Conservation (phyloP, 2,113 vertebrate species). For the Stomatorhinus ivindoensis region DNA sequence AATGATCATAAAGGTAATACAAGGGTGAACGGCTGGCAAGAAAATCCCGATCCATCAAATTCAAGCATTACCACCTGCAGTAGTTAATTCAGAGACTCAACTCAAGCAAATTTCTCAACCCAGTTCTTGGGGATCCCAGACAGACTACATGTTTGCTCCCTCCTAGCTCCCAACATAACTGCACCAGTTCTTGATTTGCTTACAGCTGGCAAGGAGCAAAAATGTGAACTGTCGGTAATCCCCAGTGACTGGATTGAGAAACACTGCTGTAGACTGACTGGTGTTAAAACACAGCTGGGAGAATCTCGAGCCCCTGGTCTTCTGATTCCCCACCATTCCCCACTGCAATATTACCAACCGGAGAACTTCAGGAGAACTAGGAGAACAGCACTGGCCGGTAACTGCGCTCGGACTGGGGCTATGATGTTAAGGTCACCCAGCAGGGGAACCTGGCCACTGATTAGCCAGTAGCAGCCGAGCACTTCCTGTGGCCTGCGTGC, state of each 20-base stretch:
- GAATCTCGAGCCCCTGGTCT: not conserved
- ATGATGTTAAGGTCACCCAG: not conserved
- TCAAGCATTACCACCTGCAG: not conserved
- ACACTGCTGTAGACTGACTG: not conserved
- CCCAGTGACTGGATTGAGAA: not conserved
- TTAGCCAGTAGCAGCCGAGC: not conserved
- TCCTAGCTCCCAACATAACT: not conserved
- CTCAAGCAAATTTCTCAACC: not conserved
- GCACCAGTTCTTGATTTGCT: not conserved
- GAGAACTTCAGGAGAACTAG: not conserved
- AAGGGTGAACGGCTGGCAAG: not conserved
- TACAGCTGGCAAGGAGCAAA: not conserved
- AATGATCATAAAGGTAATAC: not conserved
- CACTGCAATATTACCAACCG: not conserved
- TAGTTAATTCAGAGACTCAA: not conserved
- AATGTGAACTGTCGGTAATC: not conserved
- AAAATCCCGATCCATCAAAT: not conserved
- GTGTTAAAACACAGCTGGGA: not conserved
- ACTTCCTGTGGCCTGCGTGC: not conserved
- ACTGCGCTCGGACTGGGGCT: not conserved
- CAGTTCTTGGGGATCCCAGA: not conserved
- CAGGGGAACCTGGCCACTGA: not conserved
- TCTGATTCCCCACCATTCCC: too few relatives aligned
- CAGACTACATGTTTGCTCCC: not conserved
- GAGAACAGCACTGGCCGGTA: not conserved